These are phyloP conservation scores for Esperia sulphurella DNA, from an alignment of 2,888 invertebrate species.

Conservation along the genomic window DNA sequence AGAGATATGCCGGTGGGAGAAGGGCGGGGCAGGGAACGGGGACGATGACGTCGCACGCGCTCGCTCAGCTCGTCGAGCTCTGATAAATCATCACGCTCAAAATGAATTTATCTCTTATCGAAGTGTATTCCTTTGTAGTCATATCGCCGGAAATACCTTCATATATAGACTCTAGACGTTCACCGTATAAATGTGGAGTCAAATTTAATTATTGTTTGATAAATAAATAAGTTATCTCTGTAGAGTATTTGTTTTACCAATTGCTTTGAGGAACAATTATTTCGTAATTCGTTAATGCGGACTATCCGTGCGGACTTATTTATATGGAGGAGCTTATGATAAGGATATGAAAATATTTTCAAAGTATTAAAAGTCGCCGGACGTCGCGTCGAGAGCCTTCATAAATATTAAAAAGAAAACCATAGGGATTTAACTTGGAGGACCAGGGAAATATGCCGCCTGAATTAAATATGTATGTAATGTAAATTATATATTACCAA, in stretches of 20 bases:
- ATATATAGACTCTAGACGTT: neutral
- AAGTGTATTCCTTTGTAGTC: conserved; percentile 39
- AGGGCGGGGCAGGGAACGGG: conserved; percentile 26
- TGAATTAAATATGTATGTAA: conserved; percentile 44
- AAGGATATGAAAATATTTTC: conserved; percentile 54
- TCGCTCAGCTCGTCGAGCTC: conserved; percentile 29
- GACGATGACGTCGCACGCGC: conserved; percentile 55
- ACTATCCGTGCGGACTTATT: conserved; percentile 21
- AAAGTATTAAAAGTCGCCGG: conserved; percentile 60
- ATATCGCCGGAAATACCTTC: conserved; percentile 14
- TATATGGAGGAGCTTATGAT: conserved; percentile 40
- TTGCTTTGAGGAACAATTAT: no score
- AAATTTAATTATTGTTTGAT: no score
- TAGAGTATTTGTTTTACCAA: no score
- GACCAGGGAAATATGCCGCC: conserved; percentile 37
- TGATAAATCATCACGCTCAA: conserved; percentile 63
- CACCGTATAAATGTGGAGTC: no score
- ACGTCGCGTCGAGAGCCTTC: conserved; percentile 49
- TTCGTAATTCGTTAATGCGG: neutral
- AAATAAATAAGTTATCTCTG: no score
- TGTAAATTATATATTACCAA: conserved; percentile 25
- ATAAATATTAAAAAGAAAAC: conserved; percentile 67
- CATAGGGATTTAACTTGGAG: conserved; percentile 56
- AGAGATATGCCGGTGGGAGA: conserved; percentile 50
- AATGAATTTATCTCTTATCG: conserved; percentile 57